phyloP scores from a whole-genome alignment of 2,888 invertebrate genomes.

The Acronicta aceris region DNA sequence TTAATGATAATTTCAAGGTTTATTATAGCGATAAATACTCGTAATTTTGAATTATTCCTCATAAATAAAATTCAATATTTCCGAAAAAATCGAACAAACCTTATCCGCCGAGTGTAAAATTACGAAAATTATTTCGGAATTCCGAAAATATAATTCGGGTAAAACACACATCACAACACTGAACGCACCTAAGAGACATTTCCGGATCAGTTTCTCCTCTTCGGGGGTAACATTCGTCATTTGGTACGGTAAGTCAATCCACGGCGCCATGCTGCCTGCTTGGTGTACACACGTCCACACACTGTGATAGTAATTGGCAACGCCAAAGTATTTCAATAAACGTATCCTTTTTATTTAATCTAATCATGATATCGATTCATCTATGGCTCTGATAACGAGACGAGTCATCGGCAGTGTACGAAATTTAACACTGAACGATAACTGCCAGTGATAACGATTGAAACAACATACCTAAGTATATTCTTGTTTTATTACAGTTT shows the following conservation, averaged over 20 bases:
- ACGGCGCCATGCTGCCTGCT: constrained; percentile 72
- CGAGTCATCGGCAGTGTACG: constrained; percentile 18
- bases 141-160: background rate
- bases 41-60: background rate
- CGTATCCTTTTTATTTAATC: constrained; percentile 58
- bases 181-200: constrained; percentile 80
- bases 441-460: background rate
- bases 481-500: background rate
- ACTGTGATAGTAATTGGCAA: constrained; percentile 59
- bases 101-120: background rate
- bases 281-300: constrained; percentile 22
- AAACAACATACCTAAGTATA: background rate
- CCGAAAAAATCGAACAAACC: constrained; percentile 15
- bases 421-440: constrained; percentile 13
- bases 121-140: background rate
- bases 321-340: constrained; percentile 65
- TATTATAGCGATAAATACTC: background rate
- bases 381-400: constrained; percentile 45
- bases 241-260: constrained; percentile 76
- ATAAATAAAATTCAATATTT: background rate
- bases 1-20: background rate
- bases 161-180: constrained; percentile 57
- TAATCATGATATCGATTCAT: constrained; percentile 72
- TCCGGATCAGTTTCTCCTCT: constrained; percentile 79
- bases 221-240: constrained; percentile 74